Base-by-base conservation (phyloP, 64 coral and sea anemone genomes). In the Exaiptasia diaphana region DNA sequence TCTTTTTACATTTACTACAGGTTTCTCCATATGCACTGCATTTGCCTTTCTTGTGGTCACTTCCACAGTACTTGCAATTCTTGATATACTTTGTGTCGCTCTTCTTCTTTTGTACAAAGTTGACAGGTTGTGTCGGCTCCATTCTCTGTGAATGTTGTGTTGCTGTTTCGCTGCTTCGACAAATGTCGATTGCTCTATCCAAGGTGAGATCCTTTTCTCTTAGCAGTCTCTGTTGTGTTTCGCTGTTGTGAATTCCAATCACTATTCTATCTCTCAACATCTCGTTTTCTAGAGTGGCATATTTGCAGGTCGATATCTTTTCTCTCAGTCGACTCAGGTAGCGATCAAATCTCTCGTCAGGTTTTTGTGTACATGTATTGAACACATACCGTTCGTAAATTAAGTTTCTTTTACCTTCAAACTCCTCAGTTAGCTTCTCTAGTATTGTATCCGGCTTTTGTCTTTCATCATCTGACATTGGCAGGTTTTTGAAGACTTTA, bases 171-270 rank as follows among this genome's bases (percentile, higher is more conserved):
- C 55, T 89, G 5, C 73, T 82, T 6, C 67, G 68, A 53, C 86
- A 89, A n/a, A 60, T 73, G 50, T 89, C 46, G 3, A 89, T 89
- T 9, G 86, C 76, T 59, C 30, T 63, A 18, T 73, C 41, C 30
- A 86, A 72, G 20, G 17, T 68, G 20, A 76, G 73, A 1, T 87
- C 26, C 26, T 46, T 53, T 26, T 85, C 39, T 17, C 68, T 39
- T 4, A 85, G 68, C 26, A 74, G 18, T 29, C 69, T 8, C 46
- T 75, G 68, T 24, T 50, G 29, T 24, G 68, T 81, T 7, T 30
- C 10, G 38, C 68, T 45, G 38, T 74, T 60, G 15, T 5, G 38
- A 9, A 82, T 64, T 84, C 71, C 55, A 5, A n/a, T n/a, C n/a
- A n/a, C n/a, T n/a, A n/a, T n/a, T n/a, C n/a, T n/a, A n/a, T n/a